Base-by-base conservation (phyloP, 2,113 vertebrate species). In the Bostrychus sinensis region DNA sequence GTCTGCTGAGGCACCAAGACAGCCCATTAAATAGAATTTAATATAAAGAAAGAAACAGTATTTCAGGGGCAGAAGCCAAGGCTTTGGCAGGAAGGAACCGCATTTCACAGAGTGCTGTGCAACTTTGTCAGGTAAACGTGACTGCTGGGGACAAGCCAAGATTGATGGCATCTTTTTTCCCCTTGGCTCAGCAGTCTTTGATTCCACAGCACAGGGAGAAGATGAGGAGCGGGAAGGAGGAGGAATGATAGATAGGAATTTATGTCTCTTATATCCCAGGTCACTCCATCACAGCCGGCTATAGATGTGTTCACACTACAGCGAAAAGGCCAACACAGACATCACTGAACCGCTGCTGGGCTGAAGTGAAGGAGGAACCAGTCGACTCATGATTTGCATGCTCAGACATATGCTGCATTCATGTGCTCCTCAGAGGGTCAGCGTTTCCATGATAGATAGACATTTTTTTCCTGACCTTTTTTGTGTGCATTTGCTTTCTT, bases 121-220 rank as follows among this genome's bases (percentile, higher is more conserved):
- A 83, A 86, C 79, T 89, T 73, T 82, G 83, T 86, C 84, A 89
- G 87, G 89, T 87, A 82, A 88, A 89, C 83, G 86, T 86, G 85
- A 89, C 88, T 83, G 74, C 81, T 75, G 77, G 89, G 72, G 85
- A 91, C 84, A 83, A 70, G 83, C 38, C 37, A 75, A 89, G 90
- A 91, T 89, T 87, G 88, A 90, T 89, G 85, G 78, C 56, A 75
- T 80, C 75, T 78, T 78, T 78, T 84, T 86, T 88, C 70, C 86
- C 70, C 87, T 72, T 90, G 86, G 84, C 88, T 91, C 89, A 90
- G 90, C 90, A 89, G 71, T 90, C 83, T 84, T 86, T 87, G 82
- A 90, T 90, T 90, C 78, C 71, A 78, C 76, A 67, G 81, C 74
- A 68, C 73, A 73, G 55, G 32, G 56, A 69, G 68, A 73, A 58